phyloP scores from a whole-genome alignment of 2,113 vertebrate genomes.

The Colinus virginianus region DNA sequence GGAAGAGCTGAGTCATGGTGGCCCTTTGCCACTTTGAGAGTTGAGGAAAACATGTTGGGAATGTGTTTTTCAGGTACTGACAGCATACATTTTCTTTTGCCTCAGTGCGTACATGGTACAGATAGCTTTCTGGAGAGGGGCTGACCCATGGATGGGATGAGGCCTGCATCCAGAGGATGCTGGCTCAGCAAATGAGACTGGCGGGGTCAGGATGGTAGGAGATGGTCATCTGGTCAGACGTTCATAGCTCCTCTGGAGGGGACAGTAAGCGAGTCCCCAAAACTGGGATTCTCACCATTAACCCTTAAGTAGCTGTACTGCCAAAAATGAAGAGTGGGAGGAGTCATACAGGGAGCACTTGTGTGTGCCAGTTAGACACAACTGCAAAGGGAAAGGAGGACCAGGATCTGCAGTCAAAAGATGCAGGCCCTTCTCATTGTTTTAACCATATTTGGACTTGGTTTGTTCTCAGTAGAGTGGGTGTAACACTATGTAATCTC shows the following conservation, averaged over 20 bases:
- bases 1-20: neutral
- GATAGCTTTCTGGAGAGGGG: neutral
- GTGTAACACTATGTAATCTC: neutral
- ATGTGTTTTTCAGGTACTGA: neutral
- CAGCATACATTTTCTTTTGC: neutral
- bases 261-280: fast-evolving
- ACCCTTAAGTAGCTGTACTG: neutral
- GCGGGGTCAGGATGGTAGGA: neutral
- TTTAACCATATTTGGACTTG: neutral
- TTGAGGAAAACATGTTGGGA: neutral
- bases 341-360: neutral
- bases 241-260: neutral
- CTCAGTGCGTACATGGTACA: fast-evolving
- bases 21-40: neutral
- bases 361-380: neutral
- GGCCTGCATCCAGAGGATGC: neutral
- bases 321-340: neutral
- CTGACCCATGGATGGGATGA: neutral
- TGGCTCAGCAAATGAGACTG: neutral
- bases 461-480: neutral
- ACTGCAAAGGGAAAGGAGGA: fast-evolving
- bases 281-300: neutral
- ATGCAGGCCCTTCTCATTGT: neutral
- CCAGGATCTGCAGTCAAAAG: neutral
- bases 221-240: neutral